Conservation (phyloP, 2,888 invertebrate genomes). For the Zootermopsis nevadensis region DNA sequence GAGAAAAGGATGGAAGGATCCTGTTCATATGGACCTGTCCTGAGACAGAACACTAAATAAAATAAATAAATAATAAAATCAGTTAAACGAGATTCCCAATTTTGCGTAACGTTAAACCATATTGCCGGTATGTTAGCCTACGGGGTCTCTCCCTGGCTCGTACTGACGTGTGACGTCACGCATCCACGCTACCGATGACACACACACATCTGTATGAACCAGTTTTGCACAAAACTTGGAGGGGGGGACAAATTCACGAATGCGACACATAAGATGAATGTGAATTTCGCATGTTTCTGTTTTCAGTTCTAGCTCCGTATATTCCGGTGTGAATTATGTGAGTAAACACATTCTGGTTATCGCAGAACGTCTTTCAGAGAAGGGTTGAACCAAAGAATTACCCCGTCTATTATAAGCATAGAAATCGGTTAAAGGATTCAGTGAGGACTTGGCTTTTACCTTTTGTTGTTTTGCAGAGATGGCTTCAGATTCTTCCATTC, state of each 20-base stretch:
- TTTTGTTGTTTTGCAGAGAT: not conserved
- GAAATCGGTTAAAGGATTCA: slow-evolving; percentile 8
- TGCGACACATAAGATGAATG: not conserved
- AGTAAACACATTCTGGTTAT: not conserved
- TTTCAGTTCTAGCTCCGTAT: not conserved
- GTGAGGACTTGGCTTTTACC: not conserved
- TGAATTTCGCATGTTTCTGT: not conserved
- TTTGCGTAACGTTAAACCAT: too few relatives aligned
- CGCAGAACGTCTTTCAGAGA: slow-evolving; percentile 11
- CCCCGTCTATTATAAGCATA: not conserved
- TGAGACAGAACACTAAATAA: too few relatives aligned
- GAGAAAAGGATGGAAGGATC: too few relatives aligned
- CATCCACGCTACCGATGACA: too few relatives aligned
- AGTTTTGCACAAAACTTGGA: too few relatives aligned
- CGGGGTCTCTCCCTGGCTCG: too few relatives aligned
- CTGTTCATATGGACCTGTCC: too few relatives aligned
- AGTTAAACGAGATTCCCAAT: too few relatives aligned
- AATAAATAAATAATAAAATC: too few relatives aligned
- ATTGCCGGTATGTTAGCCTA: too few relatives aligned
- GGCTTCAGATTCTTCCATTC: not conserved
- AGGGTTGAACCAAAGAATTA: not conserved
- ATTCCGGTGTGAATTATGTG: not conserved
- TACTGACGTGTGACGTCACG: too few relatives aligned
- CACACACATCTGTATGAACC: too few relatives aligned
- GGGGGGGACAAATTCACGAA: not conserved